phyloP scores from a whole-genome alignment of 2,888 invertebrate genomes.

The Hyppa rectilinea region DNA sequence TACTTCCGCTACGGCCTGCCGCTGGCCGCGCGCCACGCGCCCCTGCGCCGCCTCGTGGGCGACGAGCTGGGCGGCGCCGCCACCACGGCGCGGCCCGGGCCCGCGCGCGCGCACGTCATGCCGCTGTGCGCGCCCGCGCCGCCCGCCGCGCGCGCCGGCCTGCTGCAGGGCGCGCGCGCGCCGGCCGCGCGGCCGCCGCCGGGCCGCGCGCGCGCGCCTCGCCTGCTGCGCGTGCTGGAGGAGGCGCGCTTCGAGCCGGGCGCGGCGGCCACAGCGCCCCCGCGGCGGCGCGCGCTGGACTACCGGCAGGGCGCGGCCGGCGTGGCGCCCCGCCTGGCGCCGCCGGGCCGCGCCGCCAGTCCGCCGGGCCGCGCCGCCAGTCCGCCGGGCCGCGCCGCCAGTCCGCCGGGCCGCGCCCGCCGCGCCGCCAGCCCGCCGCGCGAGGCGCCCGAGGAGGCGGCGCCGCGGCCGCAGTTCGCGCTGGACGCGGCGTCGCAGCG shows the following conservation, averaged over 20 bases:
- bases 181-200: constrained; percentile 49
- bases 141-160: constrained; percentile 45
- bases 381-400: constrained; percentile 39
- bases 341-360: constrained; percentile 40
- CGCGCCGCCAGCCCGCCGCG: no score
- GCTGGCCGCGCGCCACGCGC: constrained; percentile 72
- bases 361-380: constrained; percentile 48
- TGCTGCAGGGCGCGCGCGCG: constrained; percentile 57
- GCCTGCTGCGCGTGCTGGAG: constrained; percentile 52
- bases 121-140: constrained; percentile 57
- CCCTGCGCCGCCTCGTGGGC: constrained; percentile 62
- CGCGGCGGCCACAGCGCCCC: constrained; percentile 42
- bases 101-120: constrained; percentile 43
- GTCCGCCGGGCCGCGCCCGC: constrained; percentile 47
- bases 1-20: constrained; percentile 86
- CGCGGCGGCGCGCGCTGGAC: constrained; percentile 60
- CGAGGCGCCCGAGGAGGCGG: constrained; percentile 44
- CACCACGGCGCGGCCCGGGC: constrained; percentile 55
- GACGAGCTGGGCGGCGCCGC: constrained; percentile 62
- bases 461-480: constrained; percentile 59
- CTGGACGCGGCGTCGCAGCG: constrained; percentile 52
- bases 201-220: constrained; percentile 57
- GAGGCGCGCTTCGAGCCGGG: constrained; percentile 56
- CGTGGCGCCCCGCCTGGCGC: constrained; percentile 55
- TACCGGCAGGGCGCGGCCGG: constrained; percentile 63